phyloP scores from a whole-genome alignment of 1,140 invertebrate genomes.

The Zaprionus lachaisei region DNA sequence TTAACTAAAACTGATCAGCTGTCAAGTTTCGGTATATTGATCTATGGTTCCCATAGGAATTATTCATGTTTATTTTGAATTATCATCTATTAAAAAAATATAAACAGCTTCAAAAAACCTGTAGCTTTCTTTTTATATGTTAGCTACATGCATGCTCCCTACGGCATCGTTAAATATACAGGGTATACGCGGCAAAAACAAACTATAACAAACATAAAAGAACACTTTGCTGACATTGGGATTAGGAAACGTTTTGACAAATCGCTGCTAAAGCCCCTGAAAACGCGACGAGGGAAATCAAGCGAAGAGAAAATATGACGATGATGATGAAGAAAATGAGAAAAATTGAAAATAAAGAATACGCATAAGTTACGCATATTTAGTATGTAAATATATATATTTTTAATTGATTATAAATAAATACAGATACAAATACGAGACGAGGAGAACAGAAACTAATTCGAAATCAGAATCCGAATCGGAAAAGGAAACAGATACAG shows the following conservation, averaged over 20 bases:
- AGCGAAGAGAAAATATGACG: background rate
- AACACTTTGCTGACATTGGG: slow-evolving; percentile 43
- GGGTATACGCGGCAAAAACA: slow-evolving; percentile 1
- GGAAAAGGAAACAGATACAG: slow-evolving; percentile 19
- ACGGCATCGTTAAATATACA: background rate
- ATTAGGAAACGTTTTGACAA: slow-evolving; percentile 78
- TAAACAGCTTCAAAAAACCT: too few species aligned
- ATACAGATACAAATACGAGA: slow-evolving; percentile 67
- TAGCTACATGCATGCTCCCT: background rate
- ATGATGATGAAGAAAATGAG: background rate
- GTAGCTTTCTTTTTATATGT: background rate
- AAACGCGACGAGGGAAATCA: slow-evolving; percentile 1
- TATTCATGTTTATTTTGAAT: too few species aligned
- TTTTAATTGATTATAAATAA: slow-evolving; percentile 81
- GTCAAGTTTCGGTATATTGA: too few species aligned
- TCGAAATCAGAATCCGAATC: slow-evolving; percentile 37
- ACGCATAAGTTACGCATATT: slow-evolving; percentile 2
- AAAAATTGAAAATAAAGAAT: background rate
- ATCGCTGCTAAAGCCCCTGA: slow-evolving; percentile 54
- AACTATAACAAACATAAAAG: slow-evolving; percentile 2
- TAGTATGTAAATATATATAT: slow-evolving; percentile 38
- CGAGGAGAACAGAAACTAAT: slow-evolving; percentile 19
- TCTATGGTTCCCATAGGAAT: too few species aligned
- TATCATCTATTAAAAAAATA: too few species aligned
- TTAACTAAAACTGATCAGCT: too few species aligned